Base-by-base conservation (phyloP, 2,888 invertebrate species). In the Halictus quadricinctus region DNA sequence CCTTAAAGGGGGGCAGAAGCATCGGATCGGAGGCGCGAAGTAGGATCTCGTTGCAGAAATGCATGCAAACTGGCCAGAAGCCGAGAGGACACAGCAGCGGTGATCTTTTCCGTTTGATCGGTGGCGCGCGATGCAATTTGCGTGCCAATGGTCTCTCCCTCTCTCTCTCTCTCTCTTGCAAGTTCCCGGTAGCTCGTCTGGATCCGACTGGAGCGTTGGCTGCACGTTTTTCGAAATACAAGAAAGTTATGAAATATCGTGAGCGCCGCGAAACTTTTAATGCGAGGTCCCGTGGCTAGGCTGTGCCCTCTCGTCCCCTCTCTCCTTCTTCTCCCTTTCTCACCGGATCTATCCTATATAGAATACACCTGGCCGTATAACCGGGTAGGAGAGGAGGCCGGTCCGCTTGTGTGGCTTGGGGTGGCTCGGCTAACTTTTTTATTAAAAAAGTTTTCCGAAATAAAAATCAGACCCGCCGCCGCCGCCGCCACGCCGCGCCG, bases 211-310 rank as follows among this genome's bases (percentile, higher is more conserved):
- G 43, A 43, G 21, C 41, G 70, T 69, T 69, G 77, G 54, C 82
- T 87, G 91, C 90, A 92, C 90, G 88, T 94, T 94, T 94, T 94
- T 94, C 93, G 93, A 94, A 94, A 94, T 93, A 93, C 93, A 93
- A 90, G 81, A 93, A 94, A 94, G 94, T 94, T 94, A 93, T 94
- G 94, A 94, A 94, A 94, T 94, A 94, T 94, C 94, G 94, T 89
- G 90, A 89, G 92, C 93, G 91, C 92, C 91, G 92, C 91, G 91
- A 94, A 94, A 94, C 92, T 94, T 94, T 94, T 94, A 94, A 94
- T 94, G 93, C 94, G 93, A 91, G 91, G 90, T 90, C 91, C 92
- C 90, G 86, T 88, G 85, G 90, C 84, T 88, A 73, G 87, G 78
- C 74, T 78, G 76, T 86, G 84, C 84, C 75, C 46, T 58, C 70